phyloP scores from a whole-genome alignment of 2,113 vertebrate genomes.

The Malaclemys terrapin region DNA sequence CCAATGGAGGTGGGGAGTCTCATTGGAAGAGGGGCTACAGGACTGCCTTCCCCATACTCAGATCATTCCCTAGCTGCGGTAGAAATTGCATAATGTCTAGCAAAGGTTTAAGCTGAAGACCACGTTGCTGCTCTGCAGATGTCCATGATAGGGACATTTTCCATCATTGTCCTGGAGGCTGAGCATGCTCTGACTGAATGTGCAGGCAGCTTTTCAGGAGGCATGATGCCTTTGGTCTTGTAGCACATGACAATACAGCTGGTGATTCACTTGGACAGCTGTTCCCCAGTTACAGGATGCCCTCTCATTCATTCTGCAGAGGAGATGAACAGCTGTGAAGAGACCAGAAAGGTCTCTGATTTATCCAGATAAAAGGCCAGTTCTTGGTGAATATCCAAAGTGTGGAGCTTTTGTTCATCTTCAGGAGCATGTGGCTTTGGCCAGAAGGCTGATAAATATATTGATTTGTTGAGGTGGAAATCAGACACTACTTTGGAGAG shows the following conservation, averaged over 20 bases:
- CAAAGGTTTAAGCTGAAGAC: too few relatives aligned
- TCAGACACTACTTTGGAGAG: too few relatives aligned
- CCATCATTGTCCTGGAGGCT: not conserved
- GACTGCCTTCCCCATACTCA: too few relatives aligned
- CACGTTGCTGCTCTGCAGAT: too few relatives aligned
- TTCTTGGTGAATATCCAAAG: not conserved
- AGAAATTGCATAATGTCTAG: too few relatives aligned
- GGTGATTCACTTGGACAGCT: not conserved
- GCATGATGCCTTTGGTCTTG: not conserved
- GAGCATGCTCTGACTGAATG: not conserved
- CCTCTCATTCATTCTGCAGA: not conserved
- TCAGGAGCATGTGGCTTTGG: not conserved
- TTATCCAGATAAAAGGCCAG: not conserved
- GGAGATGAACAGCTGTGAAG: not conserved
- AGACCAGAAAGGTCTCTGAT: not conserved
- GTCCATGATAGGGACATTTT: not conserved
- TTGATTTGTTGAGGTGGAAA: too few relatives aligned
- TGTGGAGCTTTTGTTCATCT: not conserved
- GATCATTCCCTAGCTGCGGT: too few relatives aligned
- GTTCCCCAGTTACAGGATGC: not conserved
- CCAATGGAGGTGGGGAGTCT: too few relatives aligned
- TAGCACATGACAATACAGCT: not conserved
- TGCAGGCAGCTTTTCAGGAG: not conserved
- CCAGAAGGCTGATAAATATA: too few relatives aligned
- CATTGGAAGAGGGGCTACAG: too few relatives aligned